These are phyloP conservation scores for Acropternis orthonyx DNA, from an alignment of 2,797 vertebrate species.

Conservation along the genomic window DNA sequence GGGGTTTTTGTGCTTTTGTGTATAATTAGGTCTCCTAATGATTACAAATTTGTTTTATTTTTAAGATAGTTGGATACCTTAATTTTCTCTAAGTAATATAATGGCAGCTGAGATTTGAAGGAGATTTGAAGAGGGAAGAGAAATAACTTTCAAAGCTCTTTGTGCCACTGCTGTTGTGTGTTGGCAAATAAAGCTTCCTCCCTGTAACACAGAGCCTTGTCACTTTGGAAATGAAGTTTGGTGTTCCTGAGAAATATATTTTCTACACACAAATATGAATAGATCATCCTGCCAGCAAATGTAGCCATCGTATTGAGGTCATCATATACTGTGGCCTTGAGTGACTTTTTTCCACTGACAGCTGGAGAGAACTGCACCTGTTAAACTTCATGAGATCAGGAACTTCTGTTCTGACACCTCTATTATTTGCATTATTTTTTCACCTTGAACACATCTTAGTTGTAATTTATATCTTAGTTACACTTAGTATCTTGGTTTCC, in stretches of 20 bases:
- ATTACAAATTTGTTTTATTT: neutral
- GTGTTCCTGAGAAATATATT: neutral
- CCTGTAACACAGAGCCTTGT: neutral
- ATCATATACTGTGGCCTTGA: neutral
- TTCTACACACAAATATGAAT: neutral
- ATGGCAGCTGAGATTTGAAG: neutral
- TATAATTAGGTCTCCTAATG: neutral
- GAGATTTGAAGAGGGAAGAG: neutral
- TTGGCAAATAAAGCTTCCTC: neutral
- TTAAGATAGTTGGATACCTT: neutral
- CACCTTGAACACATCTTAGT: neutral
- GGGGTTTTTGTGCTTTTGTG: neutral
- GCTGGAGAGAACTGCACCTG: neutral
- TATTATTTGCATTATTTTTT: neutral
- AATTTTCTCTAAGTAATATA: neutral
- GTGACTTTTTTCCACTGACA: neutral
- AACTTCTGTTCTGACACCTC: neutral
- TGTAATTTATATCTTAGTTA: neutral
- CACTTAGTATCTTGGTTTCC: neutral
- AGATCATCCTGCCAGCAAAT: neutral
- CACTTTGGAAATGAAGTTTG: neutral
- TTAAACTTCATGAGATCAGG: neutral
- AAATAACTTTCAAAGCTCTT: neutral
- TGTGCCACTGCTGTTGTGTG: neutral
- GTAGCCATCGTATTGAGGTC: neutral